Evolutionary conservation across 2,113 vertebrate genomes (phyloP).

Genomic region (Semicossyphus pulcher): DNA sequence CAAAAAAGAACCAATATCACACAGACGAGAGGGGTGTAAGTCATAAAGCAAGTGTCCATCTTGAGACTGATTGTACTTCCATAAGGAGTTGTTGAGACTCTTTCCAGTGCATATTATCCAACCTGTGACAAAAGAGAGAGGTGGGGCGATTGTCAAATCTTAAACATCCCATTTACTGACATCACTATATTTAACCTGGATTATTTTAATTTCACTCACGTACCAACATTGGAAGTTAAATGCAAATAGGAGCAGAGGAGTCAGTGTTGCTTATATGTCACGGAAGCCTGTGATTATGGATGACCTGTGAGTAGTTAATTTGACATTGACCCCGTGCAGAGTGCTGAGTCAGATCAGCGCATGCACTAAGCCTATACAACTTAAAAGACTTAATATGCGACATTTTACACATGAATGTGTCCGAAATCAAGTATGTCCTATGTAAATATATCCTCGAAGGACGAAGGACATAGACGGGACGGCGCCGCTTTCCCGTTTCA

Average conservation of each 20-base stretch:
- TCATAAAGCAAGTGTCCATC: constrained; percentile 84
- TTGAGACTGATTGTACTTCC: constrained; percentile 79
- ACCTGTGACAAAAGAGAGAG: constrained; percentile 78
- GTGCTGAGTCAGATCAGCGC: constrained; percentile 52
- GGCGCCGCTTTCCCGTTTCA: too few species aligned
- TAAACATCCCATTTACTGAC: constrained; percentile 16
- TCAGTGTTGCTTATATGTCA: constrained; percentile 43
- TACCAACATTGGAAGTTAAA: constrained; percentile 18
- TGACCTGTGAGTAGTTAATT: constrained; percentile 64
- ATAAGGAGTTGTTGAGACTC: constrained; percentile 81
- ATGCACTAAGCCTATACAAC: constrained; percentile 34
- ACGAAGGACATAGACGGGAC: too few species aligned
- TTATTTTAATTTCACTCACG: constrained; percentile 13
- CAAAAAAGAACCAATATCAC: constrained; percentile 29
- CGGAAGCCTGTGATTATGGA: constrained; percentile 55
- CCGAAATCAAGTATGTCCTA: too few species aligned
- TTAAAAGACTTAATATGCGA: too few species aligned
- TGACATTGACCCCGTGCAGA: constrained; percentile 68
- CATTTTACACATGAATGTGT: too few species aligned
- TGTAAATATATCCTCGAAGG: too few species aligned
- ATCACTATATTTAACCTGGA: constrained; percentile 18
- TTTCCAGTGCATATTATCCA: constrained; percentile 78
- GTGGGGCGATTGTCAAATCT: constrained; percentile 60
- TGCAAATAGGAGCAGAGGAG: constrained; percentile 11
- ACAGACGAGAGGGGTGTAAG: constrained; percentile 71